Conservation (phyloP, 2,888 invertebrate species). For the Apamea sordens region DNA sequence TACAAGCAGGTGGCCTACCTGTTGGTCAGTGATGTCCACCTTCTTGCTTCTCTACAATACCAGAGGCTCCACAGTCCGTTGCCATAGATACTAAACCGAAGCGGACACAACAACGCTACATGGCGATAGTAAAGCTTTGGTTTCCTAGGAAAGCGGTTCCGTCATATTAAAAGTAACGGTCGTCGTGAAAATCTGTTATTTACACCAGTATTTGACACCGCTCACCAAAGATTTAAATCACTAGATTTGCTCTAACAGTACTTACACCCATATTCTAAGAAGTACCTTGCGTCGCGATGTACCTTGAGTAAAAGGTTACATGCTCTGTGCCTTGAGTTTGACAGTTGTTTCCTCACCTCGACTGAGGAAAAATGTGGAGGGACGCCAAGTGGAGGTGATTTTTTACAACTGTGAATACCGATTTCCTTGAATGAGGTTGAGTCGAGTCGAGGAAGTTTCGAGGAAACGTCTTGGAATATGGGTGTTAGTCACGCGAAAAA, state of each 20-base stretch:
- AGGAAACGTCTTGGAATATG: no score
- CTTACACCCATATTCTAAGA: no score
- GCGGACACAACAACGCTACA: neutral
- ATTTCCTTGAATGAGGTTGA: no score
- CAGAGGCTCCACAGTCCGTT: no score
- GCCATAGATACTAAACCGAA: neutral
- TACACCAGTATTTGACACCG: neutral
- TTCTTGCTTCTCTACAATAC: neutral
- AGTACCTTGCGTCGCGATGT: no score
- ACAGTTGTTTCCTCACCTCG: no score
- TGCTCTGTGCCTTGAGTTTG: no score
- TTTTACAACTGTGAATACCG: no score
- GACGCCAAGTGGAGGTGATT: no score
- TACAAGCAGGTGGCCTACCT: neutral
- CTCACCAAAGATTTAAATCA: neutral
- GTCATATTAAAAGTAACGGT: neutral
- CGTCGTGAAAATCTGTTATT: neutral
- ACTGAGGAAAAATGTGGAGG: no score
- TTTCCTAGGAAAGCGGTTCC: neutral
- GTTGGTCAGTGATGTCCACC: neutral
- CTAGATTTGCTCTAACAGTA: neutral
- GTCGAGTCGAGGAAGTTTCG: no score
- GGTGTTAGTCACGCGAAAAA: neutral
- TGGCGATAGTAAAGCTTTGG: neutral
- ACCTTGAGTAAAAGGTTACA: no score